Evolutionary conservation across 30 jellyfish, hydroid and myxozoan genomes (phyloP).

Genomic region (Chrysaora quinquecirrha): DNA sequence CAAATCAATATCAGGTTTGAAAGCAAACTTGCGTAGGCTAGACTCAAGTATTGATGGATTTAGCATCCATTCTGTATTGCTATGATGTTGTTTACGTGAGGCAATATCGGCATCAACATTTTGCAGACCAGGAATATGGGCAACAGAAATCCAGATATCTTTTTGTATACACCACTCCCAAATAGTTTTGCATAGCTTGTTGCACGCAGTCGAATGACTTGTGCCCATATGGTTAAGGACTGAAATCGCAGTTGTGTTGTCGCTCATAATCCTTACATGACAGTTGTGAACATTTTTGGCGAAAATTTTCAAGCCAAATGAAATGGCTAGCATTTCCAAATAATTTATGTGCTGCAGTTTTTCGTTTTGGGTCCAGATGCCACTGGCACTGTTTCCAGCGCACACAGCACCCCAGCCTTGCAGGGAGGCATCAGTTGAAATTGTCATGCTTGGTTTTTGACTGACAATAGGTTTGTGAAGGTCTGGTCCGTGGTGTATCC

Average conservation of each 20-base stretch:
- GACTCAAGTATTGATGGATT: neutral
- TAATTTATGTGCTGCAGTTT: neutral
- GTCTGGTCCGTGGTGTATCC: neutral
- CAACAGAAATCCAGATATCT: neutral
- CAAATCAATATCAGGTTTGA: neutral
- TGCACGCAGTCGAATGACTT: neutral
- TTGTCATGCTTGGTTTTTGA: neutral
- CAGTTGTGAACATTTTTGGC: neutral
- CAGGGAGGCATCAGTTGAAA: neutral
- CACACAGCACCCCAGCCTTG: neutral
- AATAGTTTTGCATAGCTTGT: too few relatives aligned
- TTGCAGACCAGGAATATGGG: neutral
- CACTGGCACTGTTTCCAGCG: neutral
- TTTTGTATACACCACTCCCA: neutral
- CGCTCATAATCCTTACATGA: neutral
- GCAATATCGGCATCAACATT: neutral
- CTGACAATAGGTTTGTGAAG: too few relatives aligned
- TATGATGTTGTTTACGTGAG: neutral
- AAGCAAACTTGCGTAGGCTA: too few relatives aligned
- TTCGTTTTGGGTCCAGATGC: neutral
- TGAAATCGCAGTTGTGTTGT: neutral
- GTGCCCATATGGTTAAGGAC: neutral
- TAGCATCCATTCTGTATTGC: neutral
- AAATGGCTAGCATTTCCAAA: too few relatives aligned
- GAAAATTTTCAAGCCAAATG: neutral